phyloP scores from a whole-genome alignment of 2,113 vertebrate species.

The Zosterops hypoxanthus region DNA sequence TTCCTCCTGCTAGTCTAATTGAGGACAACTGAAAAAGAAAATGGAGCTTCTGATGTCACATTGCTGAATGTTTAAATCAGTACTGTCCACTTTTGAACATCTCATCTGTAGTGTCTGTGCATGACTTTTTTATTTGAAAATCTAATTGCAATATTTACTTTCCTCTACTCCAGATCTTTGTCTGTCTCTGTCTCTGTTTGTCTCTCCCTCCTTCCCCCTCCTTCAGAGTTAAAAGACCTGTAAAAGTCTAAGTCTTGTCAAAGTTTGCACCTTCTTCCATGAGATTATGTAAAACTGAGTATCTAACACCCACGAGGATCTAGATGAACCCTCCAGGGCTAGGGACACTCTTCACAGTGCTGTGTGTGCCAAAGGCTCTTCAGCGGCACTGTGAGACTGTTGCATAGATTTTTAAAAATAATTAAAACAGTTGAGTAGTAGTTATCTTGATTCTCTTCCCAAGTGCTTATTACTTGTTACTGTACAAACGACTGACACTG shows the following conservation, averaged over 20 bases:
- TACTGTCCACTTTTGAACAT: not conserved
- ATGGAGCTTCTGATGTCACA: not conserved
- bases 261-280: not conserved
- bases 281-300: fast-evolving
- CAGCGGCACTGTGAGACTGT: not conserved
- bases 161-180: not conserved
- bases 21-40: not conserved
- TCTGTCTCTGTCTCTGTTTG: not conserved
- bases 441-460: not conserved
- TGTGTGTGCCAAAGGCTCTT: not conserved
- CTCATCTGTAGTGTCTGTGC: not conserved
- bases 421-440: not conserved
- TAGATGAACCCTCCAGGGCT: not conserved
- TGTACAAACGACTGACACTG: not conserved
- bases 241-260: not conserved
- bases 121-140: not conserved
- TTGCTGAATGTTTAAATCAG: not conserved
- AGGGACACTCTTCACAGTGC: not conserved
- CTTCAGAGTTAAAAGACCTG: not conserved
- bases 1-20: not conserved
- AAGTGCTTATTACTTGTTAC: not conserved
- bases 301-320: not conserved
- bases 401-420: not conserved
- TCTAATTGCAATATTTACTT: not conserved
- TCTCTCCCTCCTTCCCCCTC: not conserved